Evolutionary conservation across 2,797 vertebrate species (phyloP).

Genomic region (Rousettus madagascariensis): DNA sequence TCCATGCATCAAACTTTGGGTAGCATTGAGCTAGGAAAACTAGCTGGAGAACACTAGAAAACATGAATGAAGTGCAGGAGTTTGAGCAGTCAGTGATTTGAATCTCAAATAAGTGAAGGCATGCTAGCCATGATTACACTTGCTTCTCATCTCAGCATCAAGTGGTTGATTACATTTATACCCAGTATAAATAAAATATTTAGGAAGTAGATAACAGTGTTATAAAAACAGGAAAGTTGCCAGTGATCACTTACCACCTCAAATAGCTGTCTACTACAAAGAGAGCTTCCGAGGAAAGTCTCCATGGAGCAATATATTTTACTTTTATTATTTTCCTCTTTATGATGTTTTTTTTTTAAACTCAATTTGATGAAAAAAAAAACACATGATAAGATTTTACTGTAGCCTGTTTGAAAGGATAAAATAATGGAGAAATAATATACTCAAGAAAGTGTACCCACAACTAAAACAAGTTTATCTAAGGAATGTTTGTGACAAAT

Average conservation of each 20-base stretch:
- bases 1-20: neutral
- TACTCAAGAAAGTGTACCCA: constrained; percentile 54
- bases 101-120: neutral
- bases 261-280: constrained; percentile 52
- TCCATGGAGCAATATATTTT: constrained; percentile 58
- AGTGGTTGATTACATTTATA: neutral
- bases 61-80: neutral
- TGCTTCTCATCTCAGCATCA: neutral
- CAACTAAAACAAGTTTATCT: constrained; percentile 68
- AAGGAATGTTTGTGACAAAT: constrained; percentile 56
- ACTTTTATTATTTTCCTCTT: constrained; percentile 70
- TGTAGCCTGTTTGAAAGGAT: constrained; percentile 67
- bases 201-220: neutral
- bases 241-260: neutral
- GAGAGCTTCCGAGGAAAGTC: constrained; percentile 56
- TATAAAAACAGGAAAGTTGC: neutral
- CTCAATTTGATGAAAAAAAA: constrained; percentile 65
- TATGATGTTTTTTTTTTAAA: constrained; percentile 69
- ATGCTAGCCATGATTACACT: neutral
- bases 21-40: neutral
- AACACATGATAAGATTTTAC: constrained; percentile 68
- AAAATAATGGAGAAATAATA: constrained; percentile 66
- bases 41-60: neutral
- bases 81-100: neutral
- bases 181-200: neutral